Base-by-base conservation (phyloP, 2,797 vertebrate genomes). In the Rachycentron canadum region DNA sequence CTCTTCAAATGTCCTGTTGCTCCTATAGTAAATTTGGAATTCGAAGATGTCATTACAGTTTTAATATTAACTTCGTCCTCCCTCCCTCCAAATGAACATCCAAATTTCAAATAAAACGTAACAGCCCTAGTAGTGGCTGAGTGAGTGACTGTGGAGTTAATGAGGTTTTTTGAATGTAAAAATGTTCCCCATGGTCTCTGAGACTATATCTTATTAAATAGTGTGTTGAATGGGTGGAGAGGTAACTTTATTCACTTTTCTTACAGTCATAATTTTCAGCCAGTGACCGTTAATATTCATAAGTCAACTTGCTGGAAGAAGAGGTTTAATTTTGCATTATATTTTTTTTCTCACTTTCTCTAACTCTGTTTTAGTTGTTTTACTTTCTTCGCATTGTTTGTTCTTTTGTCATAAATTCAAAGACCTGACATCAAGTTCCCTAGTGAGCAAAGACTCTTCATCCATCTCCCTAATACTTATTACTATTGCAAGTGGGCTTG, bases 401-500 rank as follows among this genome's bases (percentile, higher is more conserved):
- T 80, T 79, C 80, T 84, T 83, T 85, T 60, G 73, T 88, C 72
- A 80, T 86, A 69, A 89, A 85, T 75, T 81, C 79, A 88, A 85
- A 87, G 72, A 78, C 43, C 59, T 83, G 86, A 77, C 86, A 81
- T 67, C 66, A 73, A 67, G 53, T 67, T 79, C 85, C 81, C 87
- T 14, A 11, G 75, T 69, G 81, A 82, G 69, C 43, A 58, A 62
- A 71, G 63, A 62, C 53, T 88, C 82, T 82, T 82, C 81, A 91
- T 91, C 90, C 79, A 82, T 90, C 83, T 88, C 83, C 65, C 30
- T 84, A 82, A 88, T 86, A 86, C 67, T 74, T 59, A 83, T 84
- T 84, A 80, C 78, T 82, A 41, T 38, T 57, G 40, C 21, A 26
- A 50, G 30, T 68, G 56, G 28, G 26, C 59, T 32, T 59, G 53